Evolutionary conservation across 2,797 vertebrate species (phyloP), one percentile per base, ranked within the genome.

Genomic region (Helarctos malayanus): DNA sequence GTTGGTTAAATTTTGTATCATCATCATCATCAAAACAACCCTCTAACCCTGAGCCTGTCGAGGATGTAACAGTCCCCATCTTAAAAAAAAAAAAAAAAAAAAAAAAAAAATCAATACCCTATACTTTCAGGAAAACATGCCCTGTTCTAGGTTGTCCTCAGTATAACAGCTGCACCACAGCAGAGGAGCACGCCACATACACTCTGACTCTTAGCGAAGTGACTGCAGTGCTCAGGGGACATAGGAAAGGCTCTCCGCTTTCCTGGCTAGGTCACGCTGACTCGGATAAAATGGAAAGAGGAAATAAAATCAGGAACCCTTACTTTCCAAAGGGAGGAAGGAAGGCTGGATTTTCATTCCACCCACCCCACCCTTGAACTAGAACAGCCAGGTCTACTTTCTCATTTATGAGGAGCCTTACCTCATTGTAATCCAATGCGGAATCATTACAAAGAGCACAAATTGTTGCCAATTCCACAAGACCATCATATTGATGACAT

Each of bases 361-460:
- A 52, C 78, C 88, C 47, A 89, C 32, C 27, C 56, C 54, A 93
- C 49, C 84, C 75, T 19, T 61, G 32, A 92, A 45, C 27, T 13
- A 82, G 29, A 80, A 73, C 1, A n/a, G 45, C 11, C n/a, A 96
- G 78, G 11, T 52, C 59, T 90, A 69, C 61, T 35, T 95, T 87
- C 95, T 92, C 76, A 29, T 73, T 61, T 63, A 23, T 3, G 25
- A 56, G 76, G n/a, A 89, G 65, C 88, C 99, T 98, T 95, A 99
- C 99, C 99, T 99, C 99, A 52, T 99, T 99, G 97, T 99, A 99
- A 99, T 99, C 99, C 99, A 99, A 98, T 5, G 99, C 99, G 94
- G 99, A 99, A 98, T 99, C 99, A 16, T 99, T 99, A 97, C 99
- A 99, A 92, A 99, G 99, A 1, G 99, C 99, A 97, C 99, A 99